Evolutionary conservation across 2,888 invertebrate species (phyloP).

Genomic region (Ashinkailepas kermadecensis): DNA sequence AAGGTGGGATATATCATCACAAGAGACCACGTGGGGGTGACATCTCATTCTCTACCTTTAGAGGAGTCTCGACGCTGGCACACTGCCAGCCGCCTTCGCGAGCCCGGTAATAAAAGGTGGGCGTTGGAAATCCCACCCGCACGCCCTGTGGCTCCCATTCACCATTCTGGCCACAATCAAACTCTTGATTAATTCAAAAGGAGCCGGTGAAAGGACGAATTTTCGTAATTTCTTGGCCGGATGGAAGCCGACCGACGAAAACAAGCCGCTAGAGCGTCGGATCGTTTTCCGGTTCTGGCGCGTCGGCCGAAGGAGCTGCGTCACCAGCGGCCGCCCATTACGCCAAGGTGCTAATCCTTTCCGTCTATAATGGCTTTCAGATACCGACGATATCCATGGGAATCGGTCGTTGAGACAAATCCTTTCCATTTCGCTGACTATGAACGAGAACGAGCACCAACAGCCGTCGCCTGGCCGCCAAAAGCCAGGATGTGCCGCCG

Average conservation of each 20-base stretch:
- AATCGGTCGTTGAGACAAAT: slow-evolving; percentile 7
- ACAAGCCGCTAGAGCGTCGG: neutral
- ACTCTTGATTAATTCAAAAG: slow-evolving; percentile 21
- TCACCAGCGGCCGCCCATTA: neutral
- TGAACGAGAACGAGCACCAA: neutral
- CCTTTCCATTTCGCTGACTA: neutral
- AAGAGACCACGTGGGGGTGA: slow-evolving; percentile 16
- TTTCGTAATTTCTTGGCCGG: slow-evolving; percentile 20
- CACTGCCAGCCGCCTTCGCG: neutral
- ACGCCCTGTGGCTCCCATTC: neutral
- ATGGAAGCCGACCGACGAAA: neutral
- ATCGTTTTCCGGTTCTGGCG: neutral
- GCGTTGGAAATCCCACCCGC: neutral
- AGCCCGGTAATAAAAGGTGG: slow-evolving; percentile 15
- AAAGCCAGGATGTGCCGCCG: neutral
- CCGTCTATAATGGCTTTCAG: slow-evolving; percentile 1
- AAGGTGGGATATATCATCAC: slow-evolving; percentile 21
- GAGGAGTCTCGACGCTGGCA: neutral
- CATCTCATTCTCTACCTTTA: slow-evolving; percentile 10
- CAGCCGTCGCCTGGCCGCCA: neutral
- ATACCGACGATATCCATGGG: slow-evolving; percentile 4
- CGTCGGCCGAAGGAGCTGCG: too few relatives aligned
- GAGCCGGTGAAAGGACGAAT: slow-evolving; percentile 15
- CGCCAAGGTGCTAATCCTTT: slow-evolving; percentile 10
- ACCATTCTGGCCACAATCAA: neutral